Percentiles rank a stretch among this genome's conserved stretches.
Conservation (phyloP, 2,797 vertebrate species). For the Cossypha polioptera region DNA sequence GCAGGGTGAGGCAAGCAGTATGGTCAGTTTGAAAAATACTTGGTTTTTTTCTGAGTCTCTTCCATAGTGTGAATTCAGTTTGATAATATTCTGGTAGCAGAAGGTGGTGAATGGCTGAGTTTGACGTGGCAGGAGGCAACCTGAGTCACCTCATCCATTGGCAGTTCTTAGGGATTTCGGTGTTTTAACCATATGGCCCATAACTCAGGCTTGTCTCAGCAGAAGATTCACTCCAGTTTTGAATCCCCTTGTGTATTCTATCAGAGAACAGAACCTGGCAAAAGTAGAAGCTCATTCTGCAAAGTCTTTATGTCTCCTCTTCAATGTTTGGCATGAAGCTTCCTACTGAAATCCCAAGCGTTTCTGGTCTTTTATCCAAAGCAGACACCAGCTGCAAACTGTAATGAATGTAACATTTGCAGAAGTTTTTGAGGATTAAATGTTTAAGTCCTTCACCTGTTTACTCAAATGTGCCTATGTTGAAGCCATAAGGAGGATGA, state of each 20-base stretch:
- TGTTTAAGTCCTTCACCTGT: conserved; percentile 22
- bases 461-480: neutral
- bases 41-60: fast-evolving
- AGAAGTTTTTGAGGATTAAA: neutral
- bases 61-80: neutral
- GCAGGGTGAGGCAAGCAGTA: neutral
- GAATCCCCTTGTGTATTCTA: neutral
- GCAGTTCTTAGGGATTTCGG: neutral
- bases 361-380: conserved; percentile 1
- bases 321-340: neutral
- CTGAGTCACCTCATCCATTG: neutral
- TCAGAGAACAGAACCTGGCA: neutral
- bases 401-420: neutral
- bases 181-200: neutral
- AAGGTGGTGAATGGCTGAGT: neutral
- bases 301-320: neutral
- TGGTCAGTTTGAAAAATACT: neutral
- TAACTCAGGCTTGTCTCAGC: neutral
- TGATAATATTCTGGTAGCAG: neutral
- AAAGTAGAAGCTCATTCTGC: neutral
- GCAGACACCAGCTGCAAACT: conserved; percentile 11
- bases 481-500: neutral
- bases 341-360: neutral
- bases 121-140: neutral
- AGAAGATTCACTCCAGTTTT: neutral